These are phyloP conservation scores for Mnemiopsis leidyi DNA, from an alignment of 37 sponge, comb jelly and placozoan genomes.

Conservation along the genomic window DNA sequence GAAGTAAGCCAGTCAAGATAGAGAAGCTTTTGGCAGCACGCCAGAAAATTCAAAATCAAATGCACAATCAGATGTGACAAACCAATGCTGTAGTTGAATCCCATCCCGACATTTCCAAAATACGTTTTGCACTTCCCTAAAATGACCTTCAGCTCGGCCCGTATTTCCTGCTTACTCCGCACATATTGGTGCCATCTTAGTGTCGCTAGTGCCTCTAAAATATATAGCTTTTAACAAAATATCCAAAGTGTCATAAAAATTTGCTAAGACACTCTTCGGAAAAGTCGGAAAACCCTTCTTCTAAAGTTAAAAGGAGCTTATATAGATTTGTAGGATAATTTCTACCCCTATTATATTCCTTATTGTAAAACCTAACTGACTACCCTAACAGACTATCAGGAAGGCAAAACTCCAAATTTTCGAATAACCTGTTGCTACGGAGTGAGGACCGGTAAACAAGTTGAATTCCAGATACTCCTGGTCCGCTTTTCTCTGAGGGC, in stretches of 20 bases:
- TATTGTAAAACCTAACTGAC: too few species aligned
- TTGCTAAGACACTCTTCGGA: too few species aligned
- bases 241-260: too few species aligned
- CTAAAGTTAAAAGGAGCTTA: too few species aligned
- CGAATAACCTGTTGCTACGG: neutral
- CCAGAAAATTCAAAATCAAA: neutral
- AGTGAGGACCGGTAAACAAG: slow-evolving; percentile 8
- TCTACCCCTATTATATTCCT: too few species aligned
- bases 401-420: too few species aligned
- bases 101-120: slow-evolving; percentile 54
- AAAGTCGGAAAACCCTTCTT: too few species aligned
- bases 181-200: slow-evolving; percentile 37
- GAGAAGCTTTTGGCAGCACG: neutral
- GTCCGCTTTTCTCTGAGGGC: neutral
- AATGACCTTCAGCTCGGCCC: neutral
- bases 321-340: too few species aligned
- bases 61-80: neutral
- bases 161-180: slow-evolving; percentile 29
- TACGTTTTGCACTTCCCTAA: neutral
- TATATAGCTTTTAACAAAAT: too few species aligned
- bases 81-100: slow-evolving; percentile 53
- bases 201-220: slow-evolving; percentile 14
- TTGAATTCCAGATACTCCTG: slow-evolving; percentile 47
- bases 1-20: too few species aligned
- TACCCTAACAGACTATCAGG: too few species aligned